These are phyloP conservation scores for Cyprinodon brontotheroides DNA, from an alignment of 2,113 vertebrate genomes.

Conservation along the genomic window DNA sequence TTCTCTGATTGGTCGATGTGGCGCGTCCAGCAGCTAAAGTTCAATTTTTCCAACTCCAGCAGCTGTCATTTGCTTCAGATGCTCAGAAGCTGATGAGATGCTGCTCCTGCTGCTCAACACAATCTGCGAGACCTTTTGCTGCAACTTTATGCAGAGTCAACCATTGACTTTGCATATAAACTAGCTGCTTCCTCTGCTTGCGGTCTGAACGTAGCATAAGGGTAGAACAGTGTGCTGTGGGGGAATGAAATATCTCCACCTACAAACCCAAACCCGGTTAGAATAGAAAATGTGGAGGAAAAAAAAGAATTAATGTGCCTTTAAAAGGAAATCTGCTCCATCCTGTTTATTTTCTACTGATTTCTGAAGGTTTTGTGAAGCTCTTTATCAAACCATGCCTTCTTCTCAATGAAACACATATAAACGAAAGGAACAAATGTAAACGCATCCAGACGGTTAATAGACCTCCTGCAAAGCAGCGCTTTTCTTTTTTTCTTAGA, in stretches of 20 bases:
- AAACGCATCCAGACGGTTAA: conserved; percentile 19
- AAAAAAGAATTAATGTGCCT: background rate
- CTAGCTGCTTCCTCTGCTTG: too few relatives aligned
- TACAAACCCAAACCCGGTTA: background rate
- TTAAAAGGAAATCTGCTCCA: background rate
- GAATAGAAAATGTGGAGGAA: background rate
- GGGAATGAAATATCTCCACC: background rate
- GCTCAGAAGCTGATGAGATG: too few relatives aligned
- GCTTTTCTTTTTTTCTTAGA: conserved; percentile 1
- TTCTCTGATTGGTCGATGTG: too few relatives aligned
- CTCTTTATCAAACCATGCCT: background rate
- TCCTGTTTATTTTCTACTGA: background rate
- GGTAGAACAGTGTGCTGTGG: background rate
- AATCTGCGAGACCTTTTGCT: too few relatives aligned
- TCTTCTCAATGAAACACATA: conserved; percentile 19
- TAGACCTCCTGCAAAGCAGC: background rate
- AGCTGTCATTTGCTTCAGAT: too few relatives aligned
- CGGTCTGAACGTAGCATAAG: background rate
- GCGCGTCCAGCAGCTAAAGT: too few relatives aligned
- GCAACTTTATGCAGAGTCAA: too few relatives aligned
- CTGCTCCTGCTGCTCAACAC: too few relatives aligned
- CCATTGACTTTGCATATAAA: too few relatives aligned
- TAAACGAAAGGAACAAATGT: conserved; percentile 42
- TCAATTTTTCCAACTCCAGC: too few relatives aligned
- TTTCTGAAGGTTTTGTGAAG: background rate